A percentile compares a stretch with the other conserved stretches of the same genome.
phyloP scores from a whole-genome alignment of 1,140 invertebrate species.

The Rhynchophorus ferrugineus region DNA sequence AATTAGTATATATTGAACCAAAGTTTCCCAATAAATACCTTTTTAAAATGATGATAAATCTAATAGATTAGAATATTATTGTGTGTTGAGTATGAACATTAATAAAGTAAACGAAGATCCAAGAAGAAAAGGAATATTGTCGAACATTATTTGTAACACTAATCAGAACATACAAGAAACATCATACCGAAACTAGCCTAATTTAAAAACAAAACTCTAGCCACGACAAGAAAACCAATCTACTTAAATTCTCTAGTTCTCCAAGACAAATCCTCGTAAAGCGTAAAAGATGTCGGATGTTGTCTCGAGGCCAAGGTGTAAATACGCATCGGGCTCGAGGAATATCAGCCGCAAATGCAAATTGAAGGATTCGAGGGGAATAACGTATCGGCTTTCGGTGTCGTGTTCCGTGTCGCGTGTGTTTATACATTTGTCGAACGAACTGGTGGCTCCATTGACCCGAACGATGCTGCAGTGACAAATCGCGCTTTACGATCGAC shows the following conservation, averaged over 20 bases:
- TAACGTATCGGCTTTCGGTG: neutral
- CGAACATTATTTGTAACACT: no score
- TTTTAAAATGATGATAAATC: no score
- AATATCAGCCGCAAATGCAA: neutral
- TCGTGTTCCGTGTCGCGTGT: constrained; percentile 1
- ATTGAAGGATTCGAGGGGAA: neutral
- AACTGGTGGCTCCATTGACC: constrained; percentile 5
- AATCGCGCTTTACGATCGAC: constrained; percentile 5
- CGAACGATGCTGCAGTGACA: constrained; percentile 2
- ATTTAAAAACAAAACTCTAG: no score
- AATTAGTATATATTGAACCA: no score
- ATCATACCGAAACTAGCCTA: no score
- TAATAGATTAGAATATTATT: no score
- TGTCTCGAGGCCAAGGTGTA: neutral
- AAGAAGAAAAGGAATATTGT: no score
- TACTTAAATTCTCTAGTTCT: neutral
- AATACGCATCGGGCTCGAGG: neutral
- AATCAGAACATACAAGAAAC: no score
- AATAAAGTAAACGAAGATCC: no score
- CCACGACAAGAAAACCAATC: neutral
- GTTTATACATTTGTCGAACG: neutral
- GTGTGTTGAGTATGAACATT: no score
- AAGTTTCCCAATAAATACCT: no score
- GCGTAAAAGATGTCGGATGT: neutral
- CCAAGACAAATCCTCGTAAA: neutral